phyloP scores from a whole-genome alignment of 2,797 vertebrate species.

The Rhyacichthys aspro region DNA sequence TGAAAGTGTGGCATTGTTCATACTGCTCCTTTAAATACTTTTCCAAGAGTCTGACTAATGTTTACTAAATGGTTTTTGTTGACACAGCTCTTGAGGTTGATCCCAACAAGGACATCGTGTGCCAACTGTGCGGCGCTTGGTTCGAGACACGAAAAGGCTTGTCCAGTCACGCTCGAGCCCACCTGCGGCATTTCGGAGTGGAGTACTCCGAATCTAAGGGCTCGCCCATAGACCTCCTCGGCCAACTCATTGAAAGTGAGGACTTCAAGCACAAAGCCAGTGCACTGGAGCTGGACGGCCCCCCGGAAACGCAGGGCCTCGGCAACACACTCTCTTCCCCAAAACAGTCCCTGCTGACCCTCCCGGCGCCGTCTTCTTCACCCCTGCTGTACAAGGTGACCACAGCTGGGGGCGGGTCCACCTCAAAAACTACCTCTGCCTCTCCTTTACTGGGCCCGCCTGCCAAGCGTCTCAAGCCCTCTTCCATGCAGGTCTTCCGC shows the following conservation, averaged over 20 bases:
- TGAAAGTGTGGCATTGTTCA: no score
- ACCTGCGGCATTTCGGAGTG: conserved; percentile 92
- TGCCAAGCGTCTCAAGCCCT: conserved; percentile 82
- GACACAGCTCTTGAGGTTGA: conserved; percentile 87
- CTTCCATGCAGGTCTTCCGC: conserved; percentile 87
- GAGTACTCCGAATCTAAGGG: conserved; percentile 93
- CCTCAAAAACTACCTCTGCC: conserved; percentile 79
- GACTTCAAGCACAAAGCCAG: conserved; percentile 88
- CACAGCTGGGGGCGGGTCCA: conserved; percentile 59
- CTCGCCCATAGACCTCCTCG: conserved; percentile 90
- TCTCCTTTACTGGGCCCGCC: conserved; percentile 79
- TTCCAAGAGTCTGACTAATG: background rate
- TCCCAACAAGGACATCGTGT: conserved; percentile 89
- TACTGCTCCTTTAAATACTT: background rate
- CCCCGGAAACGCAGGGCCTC: conserved; percentile 63
- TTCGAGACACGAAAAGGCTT: conserved; percentile 94
- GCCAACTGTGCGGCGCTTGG: conserved; percentile 93
- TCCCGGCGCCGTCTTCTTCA: conserved; percentile 68
- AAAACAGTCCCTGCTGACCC: conserved; percentile 64
- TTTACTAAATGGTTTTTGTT: background rate
- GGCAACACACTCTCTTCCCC: conserved; percentile 42
- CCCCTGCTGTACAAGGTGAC: conserved; percentile 76
- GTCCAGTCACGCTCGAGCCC: conserved; percentile 92
- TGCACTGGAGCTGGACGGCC: conserved; percentile 73
- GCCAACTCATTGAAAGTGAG: conserved; percentile 89